Conservation (phyloP, 2,888 invertebrate genomes). For the Conops quadrifasciatus region DNA sequence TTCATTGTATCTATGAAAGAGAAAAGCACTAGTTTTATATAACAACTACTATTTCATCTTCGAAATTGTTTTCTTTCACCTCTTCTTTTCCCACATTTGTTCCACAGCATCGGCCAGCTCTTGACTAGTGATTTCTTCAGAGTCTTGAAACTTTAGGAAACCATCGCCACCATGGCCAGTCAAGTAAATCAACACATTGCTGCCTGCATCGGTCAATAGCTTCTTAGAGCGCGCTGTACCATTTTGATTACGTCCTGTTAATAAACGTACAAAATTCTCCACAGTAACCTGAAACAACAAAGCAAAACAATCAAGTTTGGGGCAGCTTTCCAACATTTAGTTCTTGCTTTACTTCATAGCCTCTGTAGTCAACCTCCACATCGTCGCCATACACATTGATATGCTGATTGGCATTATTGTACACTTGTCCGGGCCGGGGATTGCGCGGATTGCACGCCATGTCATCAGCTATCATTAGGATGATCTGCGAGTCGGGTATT, state of each 20-base stretch:
- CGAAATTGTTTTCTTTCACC: slow-evolving; percentile 66
- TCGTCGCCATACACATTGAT: slow-evolving; percentile 99
- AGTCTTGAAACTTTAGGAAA: slow-evolving; percentile 98
- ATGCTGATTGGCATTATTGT: slow-evolving; percentile 97
- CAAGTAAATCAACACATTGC: slow-evolving; percentile 95
- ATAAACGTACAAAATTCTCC: slow-evolving; percentile 95
- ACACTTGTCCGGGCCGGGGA: slow-evolving; percentile 96
- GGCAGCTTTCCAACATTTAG: not conserved
- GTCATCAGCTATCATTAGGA: slow-evolving; percentile 99
- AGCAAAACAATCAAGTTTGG: not conserved
- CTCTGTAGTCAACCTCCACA: slow-evolving; percentile 98
- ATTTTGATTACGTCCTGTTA: slow-evolving; percentile 91
- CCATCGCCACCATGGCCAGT: slow-evolving; percentile 99
- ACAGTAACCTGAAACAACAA: slow-evolving; percentile 81
- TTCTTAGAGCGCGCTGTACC: slow-evolving; percentile 96
- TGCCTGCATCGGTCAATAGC: slow-evolving; percentile 93
- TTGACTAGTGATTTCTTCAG: slow-evolving; percentile 97
- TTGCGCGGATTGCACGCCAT: slow-evolving; percentile 99
- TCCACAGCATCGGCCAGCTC: slow-evolving; percentile 98
- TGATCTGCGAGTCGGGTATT: slow-evolving; percentile 99
- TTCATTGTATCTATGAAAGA: slow-evolving; percentile 86
- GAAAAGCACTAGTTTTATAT: not conserved
- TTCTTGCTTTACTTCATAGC: slow-evolving; percentile 76
- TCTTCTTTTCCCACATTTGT: slow-evolving; percentile 99
- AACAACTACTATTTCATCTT: not conserved